Conservation (phyloP, 2,113 vertebrate genomes). For the Eclectus roratus region DNA sequence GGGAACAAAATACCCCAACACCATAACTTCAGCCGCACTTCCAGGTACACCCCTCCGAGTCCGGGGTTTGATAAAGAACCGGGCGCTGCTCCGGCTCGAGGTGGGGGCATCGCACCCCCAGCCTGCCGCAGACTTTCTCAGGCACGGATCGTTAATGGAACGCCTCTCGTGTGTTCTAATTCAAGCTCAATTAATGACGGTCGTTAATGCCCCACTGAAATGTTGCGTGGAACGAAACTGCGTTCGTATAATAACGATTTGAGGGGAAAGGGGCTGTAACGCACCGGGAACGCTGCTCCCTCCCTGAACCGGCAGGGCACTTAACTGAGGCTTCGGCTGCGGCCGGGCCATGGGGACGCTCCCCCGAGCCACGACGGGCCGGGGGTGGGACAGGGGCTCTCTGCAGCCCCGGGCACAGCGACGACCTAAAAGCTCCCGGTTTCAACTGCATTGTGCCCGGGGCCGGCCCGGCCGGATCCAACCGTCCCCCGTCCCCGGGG, state of each 20-base stretch:
- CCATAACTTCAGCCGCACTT: neutral
- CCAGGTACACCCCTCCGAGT: neutral
- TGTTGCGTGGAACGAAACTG: neutral
- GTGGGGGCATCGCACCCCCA: neutral
- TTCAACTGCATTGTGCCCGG: neutral
- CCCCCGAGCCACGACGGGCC: neutral
- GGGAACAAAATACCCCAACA: neutral
- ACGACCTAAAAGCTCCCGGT: neutral
- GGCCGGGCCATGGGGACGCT: neutral
- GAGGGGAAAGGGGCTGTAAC: neutral
- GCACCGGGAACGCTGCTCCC: neutral
- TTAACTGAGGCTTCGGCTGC: neutral
- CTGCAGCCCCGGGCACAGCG: neutral
- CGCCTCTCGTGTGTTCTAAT: slow-evolving; percentile 11
- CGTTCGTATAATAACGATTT: neutral
- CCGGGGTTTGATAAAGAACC: neutral
- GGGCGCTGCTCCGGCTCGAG: neutral
- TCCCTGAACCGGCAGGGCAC: neutral
- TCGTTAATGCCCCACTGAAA: neutral
- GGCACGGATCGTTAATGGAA: neutral
- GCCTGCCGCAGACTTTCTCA: neutral
- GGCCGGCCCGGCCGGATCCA: too few species aligned
- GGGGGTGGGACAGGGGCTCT: neutral
- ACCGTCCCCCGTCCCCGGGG: too few species aligned
- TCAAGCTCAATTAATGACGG: slow-evolving; percentile 33